phyloP scores from a whole-genome alignment of 2,113 vertebrate genomes.

The Apistogramma diplotaenia region DNA sequence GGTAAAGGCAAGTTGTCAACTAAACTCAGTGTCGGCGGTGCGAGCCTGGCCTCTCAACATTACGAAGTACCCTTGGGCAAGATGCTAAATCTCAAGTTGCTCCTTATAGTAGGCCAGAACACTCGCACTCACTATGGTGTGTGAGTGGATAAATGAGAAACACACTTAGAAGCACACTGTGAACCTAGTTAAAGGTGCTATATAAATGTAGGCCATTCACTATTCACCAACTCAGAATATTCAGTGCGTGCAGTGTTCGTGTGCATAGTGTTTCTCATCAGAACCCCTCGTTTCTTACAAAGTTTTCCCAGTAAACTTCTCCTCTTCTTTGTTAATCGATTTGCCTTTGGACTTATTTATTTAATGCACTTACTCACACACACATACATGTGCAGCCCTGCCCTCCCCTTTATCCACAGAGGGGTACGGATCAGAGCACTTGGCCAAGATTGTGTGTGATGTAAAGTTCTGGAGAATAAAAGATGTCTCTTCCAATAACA shows the following conservation, averaged over 20 bases:
- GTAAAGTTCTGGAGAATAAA: constrained; percentile 78
- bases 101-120: not conserved
- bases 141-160: not conserved
- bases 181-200: not conserved
- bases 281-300: constrained; percentile 39
- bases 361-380: constrained; percentile 41
- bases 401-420: constrained; percentile 56
- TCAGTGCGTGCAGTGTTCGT: not conserved
- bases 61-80: not conserved
- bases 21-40: not conserved
- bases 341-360: constrained; percentile 67
- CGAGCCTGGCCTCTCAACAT: not conserved
- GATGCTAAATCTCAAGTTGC: not conserved
- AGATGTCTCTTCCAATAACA: constrained; percentile 77
- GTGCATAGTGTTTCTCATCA: constrained; percentile 1
- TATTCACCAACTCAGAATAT: not conserved
- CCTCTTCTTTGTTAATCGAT: constrained; percentile 62
- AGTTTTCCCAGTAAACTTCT: constrained; percentile 50
- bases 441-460: constrained; percentile 73
- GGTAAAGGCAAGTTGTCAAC: not conserved
- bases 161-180: not conserved
- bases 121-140: not conserved
- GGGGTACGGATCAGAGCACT: constrained; percentile 72
- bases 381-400: constrained; percentile 38
- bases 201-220: not conserved